A percentile compares a stretch with the other conserved stretches of the same genome.
Evolutionary conservation across 2,797 vertebrate species (phyloP).

Genomic region (Knipowitschia caucasica): DNA sequence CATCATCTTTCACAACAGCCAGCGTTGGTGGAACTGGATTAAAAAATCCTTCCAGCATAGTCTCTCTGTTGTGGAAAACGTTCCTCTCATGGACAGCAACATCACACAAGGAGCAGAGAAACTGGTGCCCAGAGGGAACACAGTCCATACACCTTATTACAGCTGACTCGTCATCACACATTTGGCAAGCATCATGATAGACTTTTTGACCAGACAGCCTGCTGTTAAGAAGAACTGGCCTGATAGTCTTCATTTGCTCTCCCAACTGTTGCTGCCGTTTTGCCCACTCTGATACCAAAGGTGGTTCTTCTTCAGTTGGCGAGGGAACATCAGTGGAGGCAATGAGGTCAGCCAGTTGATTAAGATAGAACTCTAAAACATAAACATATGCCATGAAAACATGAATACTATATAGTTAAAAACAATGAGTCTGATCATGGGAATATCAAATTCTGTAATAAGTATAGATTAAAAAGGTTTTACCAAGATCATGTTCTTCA

Average conservation of each 20-base stretch:
- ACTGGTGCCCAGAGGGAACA: neutral
- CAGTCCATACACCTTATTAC: neutral
- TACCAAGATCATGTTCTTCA: neutral
- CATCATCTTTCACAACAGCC: neutral
- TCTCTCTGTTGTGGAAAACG: neutral
- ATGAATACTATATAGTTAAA: neutral
- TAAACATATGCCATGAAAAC: neutral
- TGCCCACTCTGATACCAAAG: neutral
- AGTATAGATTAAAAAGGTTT: neutral
- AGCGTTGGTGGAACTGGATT: neutral
- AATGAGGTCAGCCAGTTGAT: neutral
- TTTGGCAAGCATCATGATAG: neutral
- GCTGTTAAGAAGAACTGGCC: neutral
- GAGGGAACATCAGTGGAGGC: neutral
- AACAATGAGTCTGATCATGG: neutral
- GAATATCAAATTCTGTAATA: too few species aligned
- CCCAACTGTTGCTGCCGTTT: neutral
- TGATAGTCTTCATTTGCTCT: neutral
- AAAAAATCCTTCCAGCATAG: neutral
- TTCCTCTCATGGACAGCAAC: neutral
- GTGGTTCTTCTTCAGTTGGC: neutral
- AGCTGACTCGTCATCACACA: neutral
- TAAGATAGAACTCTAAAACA: neutral
- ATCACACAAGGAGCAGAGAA: neutral
- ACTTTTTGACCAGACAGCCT: neutral